Evolutionary conservation across 2,888 invertebrate genomes (phyloP), one percentile per base, ranked within the genome.

Genomic region (Apamea sordens): DNA sequence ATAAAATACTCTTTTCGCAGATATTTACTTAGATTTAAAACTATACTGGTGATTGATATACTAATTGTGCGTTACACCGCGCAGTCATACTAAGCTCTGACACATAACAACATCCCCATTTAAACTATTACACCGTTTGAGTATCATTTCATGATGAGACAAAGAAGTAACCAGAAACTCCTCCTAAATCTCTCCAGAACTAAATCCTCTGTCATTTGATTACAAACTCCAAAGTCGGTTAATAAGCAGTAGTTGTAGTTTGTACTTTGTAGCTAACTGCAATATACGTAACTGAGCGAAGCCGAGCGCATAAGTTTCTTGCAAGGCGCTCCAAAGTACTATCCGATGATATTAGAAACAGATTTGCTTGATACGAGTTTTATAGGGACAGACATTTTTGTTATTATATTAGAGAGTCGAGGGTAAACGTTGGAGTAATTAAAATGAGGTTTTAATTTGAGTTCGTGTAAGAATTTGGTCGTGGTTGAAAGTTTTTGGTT

Each of bases 341-440:
- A 90, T 92, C 84, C 88, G 84, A 94, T 92, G 91, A 89, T 90
- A 94, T 95, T 93, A 93, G 91, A 94, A 92, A 93, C 87, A 91
- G 91, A 93, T 95, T 94, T 92, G 85, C 91, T 89, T 92, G 91
- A 93, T 92, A 91, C 89, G 89, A 89, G 88, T 92, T 93, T 93
- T 90, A 93, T 92, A 85, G 71, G 86, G 86, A 88, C 41, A 13
- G 73, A 59, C 76, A 83, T 88, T 87, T 88, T 88, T 91, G 89
- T 88, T 83, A 73, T 82, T 81, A 84, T 76, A 79, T 72, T 64
- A 73, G 28, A 83, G 56, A 63, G 24, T 59, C 2, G 4, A 64
- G 36, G 4, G 41, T 64, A 41, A 68, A 21, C 65, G 11, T 50
- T 41, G 50, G 8, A 15, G 50, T 70, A 84, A 77, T 86, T 86